Percentiles rank a stretch among this genome's conserved stretches.
Evolutionary conservation across 2,113 vertebrate species (phyloP).

Genomic region (Sylvia atricapilla): DNA sequence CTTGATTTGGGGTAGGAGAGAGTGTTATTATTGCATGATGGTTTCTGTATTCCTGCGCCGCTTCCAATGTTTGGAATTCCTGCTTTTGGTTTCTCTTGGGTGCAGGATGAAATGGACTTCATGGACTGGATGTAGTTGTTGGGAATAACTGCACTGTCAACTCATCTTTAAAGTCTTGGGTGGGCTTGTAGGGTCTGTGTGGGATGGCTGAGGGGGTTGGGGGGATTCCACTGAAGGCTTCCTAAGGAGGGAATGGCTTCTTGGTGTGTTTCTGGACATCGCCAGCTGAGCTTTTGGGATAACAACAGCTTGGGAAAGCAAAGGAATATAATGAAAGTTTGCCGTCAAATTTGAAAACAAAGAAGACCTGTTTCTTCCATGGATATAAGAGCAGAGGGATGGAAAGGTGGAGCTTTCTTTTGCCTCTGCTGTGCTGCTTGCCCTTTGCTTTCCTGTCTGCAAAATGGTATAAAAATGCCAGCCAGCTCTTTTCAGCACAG

Average conservation of each 20-base stretch:
- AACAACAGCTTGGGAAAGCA: background rate
- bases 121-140: accelerated
- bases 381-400: background rate
- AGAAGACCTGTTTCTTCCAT: background rate
- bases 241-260: background rate
- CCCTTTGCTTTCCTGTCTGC: background rate
- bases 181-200: background rate
- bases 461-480: background rate
- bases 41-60: background rate
- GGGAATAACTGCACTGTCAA: background rate
- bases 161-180: background rate
- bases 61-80: background rate
- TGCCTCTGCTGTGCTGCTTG: background rate
- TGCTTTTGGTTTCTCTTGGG: background rate
- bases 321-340: background rate
- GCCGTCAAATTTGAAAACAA: background rate
- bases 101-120: background rate
- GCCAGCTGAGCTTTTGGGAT: background rate
- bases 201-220: background rate
- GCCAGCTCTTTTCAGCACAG: background rate
- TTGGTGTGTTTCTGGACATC: background rate
- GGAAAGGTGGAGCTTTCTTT: background rate
- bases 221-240: background rate
- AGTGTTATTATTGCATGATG: accelerated
- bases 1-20: background rate